Conservation (phyloP, 2,797 vertebrate genomes). For the Anniella stebbinsi region DNA sequence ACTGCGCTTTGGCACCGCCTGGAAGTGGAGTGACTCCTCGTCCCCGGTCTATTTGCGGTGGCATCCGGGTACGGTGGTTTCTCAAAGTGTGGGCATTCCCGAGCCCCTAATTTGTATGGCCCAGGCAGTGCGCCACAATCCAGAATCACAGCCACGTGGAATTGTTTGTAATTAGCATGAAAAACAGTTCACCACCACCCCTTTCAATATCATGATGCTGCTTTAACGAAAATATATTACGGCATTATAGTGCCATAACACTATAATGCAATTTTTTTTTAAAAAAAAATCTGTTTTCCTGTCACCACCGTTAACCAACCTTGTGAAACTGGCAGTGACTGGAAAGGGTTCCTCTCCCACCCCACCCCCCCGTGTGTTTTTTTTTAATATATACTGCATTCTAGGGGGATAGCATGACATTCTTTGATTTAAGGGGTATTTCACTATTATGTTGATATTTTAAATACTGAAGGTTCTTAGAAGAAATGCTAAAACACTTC, state of each 20-base stretch:
- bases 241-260: background rate
- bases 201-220: background rate
- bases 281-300: background rate
- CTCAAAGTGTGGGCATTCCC: background rate
- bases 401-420: too few species aligned
- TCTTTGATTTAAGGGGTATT: too few species aligned
- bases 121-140: background rate
- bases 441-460: too few species aligned
- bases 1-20: conserved; percentile 3
- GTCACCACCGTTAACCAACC: background rate
- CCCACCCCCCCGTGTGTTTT: too few species aligned
- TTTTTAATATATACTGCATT: too few species aligned
- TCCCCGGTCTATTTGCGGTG: conserved; percentile 3
- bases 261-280: background rate
- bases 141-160: background rate
- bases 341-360: too few species aligned
- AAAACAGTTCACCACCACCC: background rate
- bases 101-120: background rate
- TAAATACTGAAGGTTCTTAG: too few species aligned
- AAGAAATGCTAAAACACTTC: too few species aligned
- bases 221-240: background rate
- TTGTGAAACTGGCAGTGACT: too few species aligned
- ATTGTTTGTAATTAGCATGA: background rate
- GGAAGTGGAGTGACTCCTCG: conserved; percentile 27
- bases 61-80: background rate